phyloP scores from a whole-genome alignment of 2,888 invertebrate genomes.

The Eupithecia exiguata region DNA sequence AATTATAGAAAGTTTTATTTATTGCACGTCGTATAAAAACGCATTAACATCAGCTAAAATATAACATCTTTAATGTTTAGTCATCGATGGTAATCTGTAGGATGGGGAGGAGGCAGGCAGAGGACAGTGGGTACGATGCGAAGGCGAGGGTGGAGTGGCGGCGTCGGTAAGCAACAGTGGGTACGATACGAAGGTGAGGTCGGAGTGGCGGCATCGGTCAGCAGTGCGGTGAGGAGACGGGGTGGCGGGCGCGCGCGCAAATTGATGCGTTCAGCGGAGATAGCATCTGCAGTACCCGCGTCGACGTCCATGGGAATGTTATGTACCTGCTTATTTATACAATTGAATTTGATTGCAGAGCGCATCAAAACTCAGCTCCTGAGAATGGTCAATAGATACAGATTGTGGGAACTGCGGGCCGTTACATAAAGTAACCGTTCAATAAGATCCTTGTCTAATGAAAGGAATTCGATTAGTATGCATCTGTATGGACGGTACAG shows the following conservation, averaged over 20 bases:
- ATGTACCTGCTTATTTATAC: conserved; percentile 34
- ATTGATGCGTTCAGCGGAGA: conserved; percentile 15
- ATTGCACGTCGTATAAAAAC: conserved; percentile 60
- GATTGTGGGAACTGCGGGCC: conserved; percentile 49
- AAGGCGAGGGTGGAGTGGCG: too few species aligned
- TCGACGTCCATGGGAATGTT: conserved; percentile 23
- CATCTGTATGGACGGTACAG: conserved; percentile 62
- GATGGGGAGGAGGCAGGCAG: background rate
- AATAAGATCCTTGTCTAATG: conserved; percentile 67
- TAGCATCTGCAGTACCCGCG: conserved; percentile 28
- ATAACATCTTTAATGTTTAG: conserved; percentile 41
- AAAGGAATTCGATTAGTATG: conserved; percentile 79
- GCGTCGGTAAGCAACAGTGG: background rate
- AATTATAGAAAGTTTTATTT: conserved; percentile 75
- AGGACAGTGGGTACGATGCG: background rate
- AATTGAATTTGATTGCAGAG: conserved; percentile 43
- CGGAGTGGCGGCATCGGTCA: background rate
- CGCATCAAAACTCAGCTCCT: conserved; percentile 28
- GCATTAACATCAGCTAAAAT: conserved; percentile 53
- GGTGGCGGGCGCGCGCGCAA: conserved; percentile 1
- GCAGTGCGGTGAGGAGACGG: too few species aligned
- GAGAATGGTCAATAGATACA: conserved; percentile 37
- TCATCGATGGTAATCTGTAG: conserved; percentile 42
- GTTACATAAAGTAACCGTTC: conserved; percentile 69
- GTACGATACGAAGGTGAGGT: too few species aligned